phyloP scores from a whole-genome alignment of 2,888 invertebrate species.

The Trypoxylon attenuatum region DNA sequence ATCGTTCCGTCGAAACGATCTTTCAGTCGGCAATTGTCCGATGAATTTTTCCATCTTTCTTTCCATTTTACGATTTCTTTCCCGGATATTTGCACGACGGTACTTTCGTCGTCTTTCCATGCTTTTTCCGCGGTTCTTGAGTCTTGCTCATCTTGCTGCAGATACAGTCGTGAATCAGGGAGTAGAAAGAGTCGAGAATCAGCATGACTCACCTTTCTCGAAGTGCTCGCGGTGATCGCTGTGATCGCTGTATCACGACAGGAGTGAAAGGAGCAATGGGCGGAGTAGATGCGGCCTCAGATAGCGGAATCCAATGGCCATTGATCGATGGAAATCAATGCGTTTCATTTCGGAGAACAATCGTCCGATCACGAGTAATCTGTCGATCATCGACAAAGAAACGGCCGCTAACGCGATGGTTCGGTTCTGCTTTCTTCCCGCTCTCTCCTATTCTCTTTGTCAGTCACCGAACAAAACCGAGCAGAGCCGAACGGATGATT shows the following conservation, averaged over 20 bases:
- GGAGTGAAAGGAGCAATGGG: conserved; percentile 32
- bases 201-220: no score
- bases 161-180: no score
- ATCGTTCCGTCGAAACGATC: conserved; percentile 65
- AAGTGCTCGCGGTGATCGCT: conserved; percentile 17
- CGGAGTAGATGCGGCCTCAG: conserved; percentile 31
- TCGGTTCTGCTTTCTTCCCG: no score
- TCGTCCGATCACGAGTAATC: conserved; percentile 25
- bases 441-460: conserved; percentile 3
- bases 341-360: conserved; percentile 56
- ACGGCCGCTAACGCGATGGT: conserved; percentile 9
- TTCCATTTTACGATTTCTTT: conserved; percentile 8
- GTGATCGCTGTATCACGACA: conserved; percentile 19
- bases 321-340: conserved; percentile 51
- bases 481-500: no score
- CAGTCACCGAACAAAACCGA: not conserved
- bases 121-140: not conserved
- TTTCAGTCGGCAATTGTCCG: no score
- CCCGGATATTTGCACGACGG: not conserved
- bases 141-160: not conserved
- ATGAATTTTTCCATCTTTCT: conserved; percentile 42
- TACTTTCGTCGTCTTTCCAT: no score
- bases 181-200: no score
- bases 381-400: conserved; percentile 21
- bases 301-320: conserved; percentile 30